phyloP scores from a whole-genome alignment of 2,113 vertebrate genomes.

The Zosterops japonicus region DNA sequence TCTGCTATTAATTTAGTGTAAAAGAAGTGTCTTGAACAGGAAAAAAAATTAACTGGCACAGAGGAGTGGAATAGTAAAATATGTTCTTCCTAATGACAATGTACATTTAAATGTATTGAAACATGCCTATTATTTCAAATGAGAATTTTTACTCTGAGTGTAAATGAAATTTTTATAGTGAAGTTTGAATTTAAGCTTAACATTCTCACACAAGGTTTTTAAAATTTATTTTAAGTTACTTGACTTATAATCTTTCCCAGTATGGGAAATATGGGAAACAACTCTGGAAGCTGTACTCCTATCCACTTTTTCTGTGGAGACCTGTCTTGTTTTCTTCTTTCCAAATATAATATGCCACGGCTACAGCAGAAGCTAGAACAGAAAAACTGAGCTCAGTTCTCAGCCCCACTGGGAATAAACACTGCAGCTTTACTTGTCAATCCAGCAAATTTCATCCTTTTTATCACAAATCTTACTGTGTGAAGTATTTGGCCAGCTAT shows the following conservation, averaged over 20 bases:
- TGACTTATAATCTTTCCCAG: background rate
- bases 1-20: background rate
- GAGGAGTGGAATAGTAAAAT: background rate
- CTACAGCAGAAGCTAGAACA: background rate
- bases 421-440: background rate
- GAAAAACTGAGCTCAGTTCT: background rate
- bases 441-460: background rate
- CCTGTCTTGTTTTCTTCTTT: background rate
- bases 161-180: background rate
- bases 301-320: background rate
- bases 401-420: background rate
- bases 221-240: background rate
- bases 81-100: background rate
- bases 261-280: background rate
- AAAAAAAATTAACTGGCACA: background rate
- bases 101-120: background rate
- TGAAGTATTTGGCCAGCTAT: background rate
- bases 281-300: background rate
- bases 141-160: background rate
- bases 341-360: background rate
- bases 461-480: background rate
- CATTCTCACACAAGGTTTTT: background rate
- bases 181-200: background rate
- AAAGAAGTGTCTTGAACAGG: background rate
- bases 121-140: background rate